Conservation (phyloP, 2,888 invertebrate species). For the Gymnocheta viridis region DNA sequence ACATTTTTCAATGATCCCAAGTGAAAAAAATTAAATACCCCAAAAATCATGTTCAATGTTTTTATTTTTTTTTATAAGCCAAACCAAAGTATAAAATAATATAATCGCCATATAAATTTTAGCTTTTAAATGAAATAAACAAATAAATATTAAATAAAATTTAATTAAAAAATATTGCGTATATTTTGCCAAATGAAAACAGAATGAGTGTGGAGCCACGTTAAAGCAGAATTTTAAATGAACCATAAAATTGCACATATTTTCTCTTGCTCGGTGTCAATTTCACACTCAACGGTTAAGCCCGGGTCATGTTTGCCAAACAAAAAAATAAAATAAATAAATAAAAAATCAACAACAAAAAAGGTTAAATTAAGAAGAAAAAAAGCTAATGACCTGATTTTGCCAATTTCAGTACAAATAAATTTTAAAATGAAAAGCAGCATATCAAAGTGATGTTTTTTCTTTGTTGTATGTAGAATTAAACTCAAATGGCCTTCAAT, state of each 20-base stretch:
- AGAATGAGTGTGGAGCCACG: not conserved
- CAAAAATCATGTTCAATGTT: not conserved
- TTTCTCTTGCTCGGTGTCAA: not conserved
- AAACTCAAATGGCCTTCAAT: conserved; percentile 77
- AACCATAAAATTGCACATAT: conserved; percentile 48
- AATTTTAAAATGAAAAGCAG: conserved; percentile 22
- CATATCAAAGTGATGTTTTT: conserved; percentile 15
- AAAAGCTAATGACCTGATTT: conserved; percentile 65
- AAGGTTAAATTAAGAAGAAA: conserved; percentile 36
- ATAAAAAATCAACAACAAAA: not conserved
- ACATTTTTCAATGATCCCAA: conserved; percentile 72
- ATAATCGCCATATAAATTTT: conserved; percentile 38
- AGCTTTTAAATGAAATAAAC: conserved; percentile 58
- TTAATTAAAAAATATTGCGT: conserved; percentile 56
- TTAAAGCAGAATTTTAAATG: conserved; percentile 55
- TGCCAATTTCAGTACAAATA: conserved; percentile 33
- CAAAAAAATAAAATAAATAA: not conserved
- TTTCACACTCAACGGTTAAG: conserved; percentile 46
- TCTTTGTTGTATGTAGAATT: conserved; percentile 18
- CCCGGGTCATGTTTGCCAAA: conserved; percentile 49
- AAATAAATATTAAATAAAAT: conserved; percentile 57
- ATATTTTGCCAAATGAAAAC: conserved; percentile 14
- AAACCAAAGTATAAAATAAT: conserved; percentile 19
- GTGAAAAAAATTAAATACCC: not conserved
- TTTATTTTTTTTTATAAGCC: too few relatives aligned